Base-by-base conservation (phyloP, 2,113 vertebrate genomes). In the Prunella himalayana region DNA sequence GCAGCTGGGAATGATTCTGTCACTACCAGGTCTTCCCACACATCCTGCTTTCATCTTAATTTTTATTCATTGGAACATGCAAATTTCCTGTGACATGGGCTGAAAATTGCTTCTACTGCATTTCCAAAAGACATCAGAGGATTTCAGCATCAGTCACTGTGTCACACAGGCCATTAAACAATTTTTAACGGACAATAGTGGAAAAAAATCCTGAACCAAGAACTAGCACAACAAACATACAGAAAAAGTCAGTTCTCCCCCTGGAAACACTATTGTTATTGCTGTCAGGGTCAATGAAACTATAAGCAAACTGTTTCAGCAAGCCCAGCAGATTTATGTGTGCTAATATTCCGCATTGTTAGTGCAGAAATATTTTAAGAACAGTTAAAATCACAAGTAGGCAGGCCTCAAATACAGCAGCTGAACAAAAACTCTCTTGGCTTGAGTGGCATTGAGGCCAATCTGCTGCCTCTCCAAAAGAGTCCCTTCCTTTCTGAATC, bases 21-120 rank as follows among this genome's bases (percentile, higher is more conserved):
- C 80, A 92, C 80, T 82, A 77, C 64, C 86, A 89, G 80, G 86
- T 88, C 94, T 93, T 94, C 91, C 91, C 88, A 95, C 94, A 88
- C 83, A 81, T 69, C 25, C 72, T 68, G 51, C 77, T 81, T 93
- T 91, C 82, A n/a, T 88, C 80, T 84, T 84, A 77, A 91, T 92
- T 94, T 94, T 95, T 94, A 91, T 88, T 92, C 93, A 92, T 44
- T 81, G 60, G 80, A 86, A 78, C 72, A 84, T 90, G 86, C 31
- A 93, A 70, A 88, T 94, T 88, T 91, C 86, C 76, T 79, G 44
- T 1, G 2, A 92, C 51, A 71, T 49, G 49, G 69, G 44, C 72
- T 93, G 47, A 47, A 66, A 94, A 71, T 66, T 41, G 33, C 72
- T 92, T 86, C 91, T 92, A 28, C 50, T 73, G 35, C 72, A 51